Conservation (phyloP, 2,113 vertebrate species). For the Rhodinocichla rosea region DNA sequence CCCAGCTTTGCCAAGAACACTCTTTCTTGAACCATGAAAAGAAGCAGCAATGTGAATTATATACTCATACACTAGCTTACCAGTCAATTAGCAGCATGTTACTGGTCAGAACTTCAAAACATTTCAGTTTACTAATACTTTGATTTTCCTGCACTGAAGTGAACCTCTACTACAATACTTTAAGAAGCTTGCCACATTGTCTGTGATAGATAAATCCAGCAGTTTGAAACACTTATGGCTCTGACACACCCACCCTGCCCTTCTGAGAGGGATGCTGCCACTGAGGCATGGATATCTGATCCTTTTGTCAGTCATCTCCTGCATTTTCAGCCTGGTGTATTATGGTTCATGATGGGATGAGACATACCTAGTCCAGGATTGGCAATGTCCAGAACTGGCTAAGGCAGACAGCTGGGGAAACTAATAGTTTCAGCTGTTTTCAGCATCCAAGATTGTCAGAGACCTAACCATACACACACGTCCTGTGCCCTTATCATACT, state of each 20-base stretch:
- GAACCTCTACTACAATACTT: not conserved
- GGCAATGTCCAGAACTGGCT: not conserved
- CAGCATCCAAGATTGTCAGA: not conserved
- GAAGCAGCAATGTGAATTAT: not conserved
- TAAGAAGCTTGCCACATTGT: not conserved
- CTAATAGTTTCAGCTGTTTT: not conserved
- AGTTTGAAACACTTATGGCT: not conserved
- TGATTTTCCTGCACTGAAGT: not conserved
- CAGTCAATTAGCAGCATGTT: not conserved
- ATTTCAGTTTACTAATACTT: not conserved
- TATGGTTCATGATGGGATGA: not conserved
- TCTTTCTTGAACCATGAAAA: not conserved
- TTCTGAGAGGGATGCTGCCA: not conserved
- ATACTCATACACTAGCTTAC: not conserved
- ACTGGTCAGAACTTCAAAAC: not conserved
- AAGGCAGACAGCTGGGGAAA: not conserved
- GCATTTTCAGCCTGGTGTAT: not conserved
- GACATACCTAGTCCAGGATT: not conserved
- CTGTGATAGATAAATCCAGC: not conserved
- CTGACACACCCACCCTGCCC: not conserved
- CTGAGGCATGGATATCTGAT: not conserved
- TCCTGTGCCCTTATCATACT: not conserved
- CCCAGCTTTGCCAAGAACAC: not conserved
- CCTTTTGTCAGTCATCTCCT: not conserved
- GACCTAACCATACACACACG: not conserved